Evolutionary conservation across 2,113 vertebrate species (phyloP), one percentile per base, ranked within the genome.

Genomic region (Pimephales promelas): DNA sequence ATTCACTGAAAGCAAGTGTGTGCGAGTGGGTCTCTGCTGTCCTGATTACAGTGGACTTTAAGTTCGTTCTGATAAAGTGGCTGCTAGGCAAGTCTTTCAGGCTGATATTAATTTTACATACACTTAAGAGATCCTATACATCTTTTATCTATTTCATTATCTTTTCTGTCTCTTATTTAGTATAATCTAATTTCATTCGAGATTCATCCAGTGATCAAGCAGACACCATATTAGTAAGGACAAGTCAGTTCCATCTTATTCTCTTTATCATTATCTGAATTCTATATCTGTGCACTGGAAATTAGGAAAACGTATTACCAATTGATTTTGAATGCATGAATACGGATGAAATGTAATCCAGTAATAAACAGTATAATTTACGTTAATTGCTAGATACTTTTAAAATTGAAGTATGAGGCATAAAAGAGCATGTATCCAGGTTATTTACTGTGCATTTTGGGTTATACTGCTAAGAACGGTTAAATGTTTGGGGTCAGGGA

Each of bases 81-180:
- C 90, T 92, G 45, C 73, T 76, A 91, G 88, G 88, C 89, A 85
- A 86, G 85, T 89, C 83, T 86, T 90, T 84, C 88, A 89, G 87
- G 88, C 87, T 89, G 68, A 57, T 90, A 91, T 92, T 91, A 90
- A 91, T 93, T 89, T 92, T 87, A 90, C 88, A 92, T 86, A 88
- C 66, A 88, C 88, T 62, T 81, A 88, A 82, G 84, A 89, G 87
- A 74, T 81, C 85, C 79, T 89, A 91, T 90, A 91, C 90, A 91
- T 92, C 84, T 92, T 90, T 92, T 87, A 90, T 90, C 89, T 76
- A 78, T 92, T 92, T 92, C 89, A 92, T 92, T 91, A 93, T 89
- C 89, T 90, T 81, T 87, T 78, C 88, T 90, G 89, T 90, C 88
- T 91, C 84, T 78, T 80, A 88, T 90, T 85, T 79, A 79, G 89